A percentile compares a stretch with the other conserved stretches of the same genome.
Conservation (phyloP, 2,888 invertebrate species). For the Folsomia manolachei region DNA sequence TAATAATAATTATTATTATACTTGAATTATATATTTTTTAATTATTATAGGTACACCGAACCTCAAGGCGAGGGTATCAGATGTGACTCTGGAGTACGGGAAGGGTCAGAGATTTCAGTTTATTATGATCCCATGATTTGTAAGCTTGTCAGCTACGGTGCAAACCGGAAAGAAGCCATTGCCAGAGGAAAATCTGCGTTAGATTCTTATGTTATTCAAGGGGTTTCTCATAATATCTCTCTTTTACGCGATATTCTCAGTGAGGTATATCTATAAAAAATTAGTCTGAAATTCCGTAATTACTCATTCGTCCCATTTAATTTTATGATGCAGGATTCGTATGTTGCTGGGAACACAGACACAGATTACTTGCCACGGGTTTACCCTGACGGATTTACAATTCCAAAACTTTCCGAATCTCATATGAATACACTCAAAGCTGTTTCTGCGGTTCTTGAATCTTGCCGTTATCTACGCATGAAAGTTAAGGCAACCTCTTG, state of each 20-base stretch:
- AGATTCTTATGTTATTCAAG: constrained; percentile 59
- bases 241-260: constrained; percentile 63
- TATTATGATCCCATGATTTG: constrained; percentile 70
- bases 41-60: constrained; percentile 41
- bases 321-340: constrained; percentile 40
- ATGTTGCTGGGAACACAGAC: constrained; percentile 59
- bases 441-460: constrained; percentile 44
- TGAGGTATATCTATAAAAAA: too few relatives aligned
- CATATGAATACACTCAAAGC: constrained; percentile 43
- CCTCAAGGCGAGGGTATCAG: constrained; percentile 55
- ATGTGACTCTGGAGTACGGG: constrained; percentile 66
- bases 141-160: constrained; percentile 65
- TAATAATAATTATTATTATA: neutral
- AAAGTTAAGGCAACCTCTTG: constrained; percentile 36
- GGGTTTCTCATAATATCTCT: constrained; percentile 65
- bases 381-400: constrained; percentile 61
- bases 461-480: constrained; percentile 33
- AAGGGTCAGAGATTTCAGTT: constrained; percentile 66
- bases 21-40: neutral
- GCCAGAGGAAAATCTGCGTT: constrained; percentile 60
- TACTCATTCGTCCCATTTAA: constrained; percentile 1
- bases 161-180: constrained; percentile 60
- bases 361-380: constrained; percentile 63
- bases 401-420: constrained; percentile 39
- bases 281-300: too few relatives aligned